Base-by-base conservation (phyloP, 1,140 invertebrate species). In the Popillia japonica region DNA sequence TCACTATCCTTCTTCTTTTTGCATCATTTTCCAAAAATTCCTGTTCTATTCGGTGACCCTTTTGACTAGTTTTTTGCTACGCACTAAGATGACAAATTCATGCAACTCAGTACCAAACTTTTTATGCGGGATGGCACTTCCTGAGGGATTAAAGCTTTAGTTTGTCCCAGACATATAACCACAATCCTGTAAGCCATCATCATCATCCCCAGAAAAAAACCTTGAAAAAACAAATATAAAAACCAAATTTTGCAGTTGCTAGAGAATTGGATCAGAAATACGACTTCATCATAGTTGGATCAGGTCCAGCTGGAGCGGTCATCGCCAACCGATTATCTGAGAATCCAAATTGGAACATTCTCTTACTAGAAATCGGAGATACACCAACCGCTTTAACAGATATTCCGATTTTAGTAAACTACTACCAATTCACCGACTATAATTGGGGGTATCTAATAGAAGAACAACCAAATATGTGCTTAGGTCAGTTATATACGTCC, bases 381-480 rank as follows among this genome's bases (percentile, higher is more conserved):
- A 87, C 41, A 89, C 92, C 48, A 91, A 93, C 80, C 92, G 90
- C 20, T 91, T 86, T 94, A 6, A 92, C 93, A 0, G 93, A 95
- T 81, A 89, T 95, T 4, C 94, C 94, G 0, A 85, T 93, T n/a
- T 86, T 93, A 17, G 92, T 93, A 0, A 88, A 92, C 0, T 87
- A 91, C 7, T 89, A 93, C 40, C 92, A 94, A 59, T 87, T 92
- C 68, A 94, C 92, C 0, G 89, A 90, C 72, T 92, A 91, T 81
- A 96, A 96, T 86, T 96, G 95, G 94, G 90, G 91, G 7, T 96
- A 96, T 81, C 90, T 87, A 78, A 93, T 94, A 6, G 93, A 94
- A 81, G 90, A 91, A 0, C 92, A 95, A 81, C 80, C 87, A 6
- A 90, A 90, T 78, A 91, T 92, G 11, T 94, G 93, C 77, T 87